Conservation (phyloP, 2,113 vertebrate genomes). For the Semicossyphus pulcher region DNA sequence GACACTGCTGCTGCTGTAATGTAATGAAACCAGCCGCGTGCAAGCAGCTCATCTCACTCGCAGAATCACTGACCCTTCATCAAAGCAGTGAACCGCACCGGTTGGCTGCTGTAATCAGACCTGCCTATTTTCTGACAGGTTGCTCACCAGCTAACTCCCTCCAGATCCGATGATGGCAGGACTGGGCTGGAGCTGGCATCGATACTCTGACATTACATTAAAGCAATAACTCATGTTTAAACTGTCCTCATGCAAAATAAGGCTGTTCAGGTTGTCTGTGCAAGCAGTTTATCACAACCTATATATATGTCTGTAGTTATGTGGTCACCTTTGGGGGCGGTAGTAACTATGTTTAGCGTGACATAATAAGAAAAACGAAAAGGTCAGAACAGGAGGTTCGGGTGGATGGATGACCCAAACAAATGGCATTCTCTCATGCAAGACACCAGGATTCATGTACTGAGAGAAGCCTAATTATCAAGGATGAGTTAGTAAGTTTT, state of each 20-base stretch:
- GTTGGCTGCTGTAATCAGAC: constrained; percentile 27
- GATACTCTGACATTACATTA: neutral
- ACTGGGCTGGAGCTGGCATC: neutral
- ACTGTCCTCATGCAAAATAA: neutral
- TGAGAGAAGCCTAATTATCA: too few species aligned
- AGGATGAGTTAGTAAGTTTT: too few species aligned
- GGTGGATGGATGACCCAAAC: too few species aligned
- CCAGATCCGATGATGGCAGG: constrained; percentile 1
- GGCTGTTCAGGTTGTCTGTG: neutral
- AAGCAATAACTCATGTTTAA: neutral
- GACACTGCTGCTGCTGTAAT: neutral
- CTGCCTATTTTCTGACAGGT: neutral
- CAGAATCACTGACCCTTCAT: constrained; percentile 14
- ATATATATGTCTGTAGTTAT: too few species aligned
- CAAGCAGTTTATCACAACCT: too few species aligned
- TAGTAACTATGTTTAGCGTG: too few species aligned
- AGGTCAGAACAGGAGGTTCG: too few species aligned
- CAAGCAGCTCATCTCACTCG: constrained; percentile 22
- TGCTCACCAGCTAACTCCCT: neutral
- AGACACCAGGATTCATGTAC: too few species aligned
- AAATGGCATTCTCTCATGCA: too few species aligned
- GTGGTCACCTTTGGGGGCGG: too few species aligned
- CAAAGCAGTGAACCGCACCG: constrained; percentile 23
- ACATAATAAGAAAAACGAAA: too few species aligned
- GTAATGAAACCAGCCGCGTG: neutral